phyloP scores from a whole-genome alignment of 2,113 vertebrate species.

The Sarotherodon lohbergeri region DNA sequence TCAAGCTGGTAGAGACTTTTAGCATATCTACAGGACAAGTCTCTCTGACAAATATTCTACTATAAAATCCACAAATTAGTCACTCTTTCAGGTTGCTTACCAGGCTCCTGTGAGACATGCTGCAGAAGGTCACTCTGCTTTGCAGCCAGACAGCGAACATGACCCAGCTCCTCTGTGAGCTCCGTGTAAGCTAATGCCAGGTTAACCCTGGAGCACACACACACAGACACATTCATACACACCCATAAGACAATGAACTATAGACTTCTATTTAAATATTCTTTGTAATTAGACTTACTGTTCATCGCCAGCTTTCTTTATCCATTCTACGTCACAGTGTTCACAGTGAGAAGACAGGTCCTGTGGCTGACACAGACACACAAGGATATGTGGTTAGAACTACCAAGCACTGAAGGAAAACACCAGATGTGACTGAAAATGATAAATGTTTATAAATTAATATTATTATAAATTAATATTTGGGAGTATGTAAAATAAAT shows the following conservation, averaged over 20 bases:
- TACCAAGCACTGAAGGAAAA: neutral
- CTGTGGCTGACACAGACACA: conserved; percentile 8
- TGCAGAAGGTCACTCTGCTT: conserved; percentile 82
- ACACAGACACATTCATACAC: neutral
- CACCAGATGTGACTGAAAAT: neutral
- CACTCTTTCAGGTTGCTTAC: neutral
- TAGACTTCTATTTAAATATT: neutral
- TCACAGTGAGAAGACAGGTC: conserved; percentile 45
- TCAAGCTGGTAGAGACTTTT: neutral
- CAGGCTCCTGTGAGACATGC: conserved; percentile 74
- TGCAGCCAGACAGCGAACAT: conserved; percentile 73
- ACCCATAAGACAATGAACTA: neutral
- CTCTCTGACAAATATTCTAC: neutral
- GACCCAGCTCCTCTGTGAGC: conserved; percentile 84
- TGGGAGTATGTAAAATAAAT: neutral
- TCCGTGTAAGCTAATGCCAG: conserved; percentile 88
- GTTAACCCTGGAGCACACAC: conserved; percentile 77
- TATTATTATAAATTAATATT: neutral
- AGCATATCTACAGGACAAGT: neutral
- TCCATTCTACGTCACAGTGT: conserved; percentile 82
- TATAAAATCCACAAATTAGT: neutral
- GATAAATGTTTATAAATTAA: neutral
- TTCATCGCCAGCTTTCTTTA: conserved; percentile 87
- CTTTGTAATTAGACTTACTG: conserved; percentile 75
- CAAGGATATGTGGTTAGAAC: neutral